Evolutionary conservation across 2,113 vertebrate species (phyloP).

Genomic region (human): DNA sequence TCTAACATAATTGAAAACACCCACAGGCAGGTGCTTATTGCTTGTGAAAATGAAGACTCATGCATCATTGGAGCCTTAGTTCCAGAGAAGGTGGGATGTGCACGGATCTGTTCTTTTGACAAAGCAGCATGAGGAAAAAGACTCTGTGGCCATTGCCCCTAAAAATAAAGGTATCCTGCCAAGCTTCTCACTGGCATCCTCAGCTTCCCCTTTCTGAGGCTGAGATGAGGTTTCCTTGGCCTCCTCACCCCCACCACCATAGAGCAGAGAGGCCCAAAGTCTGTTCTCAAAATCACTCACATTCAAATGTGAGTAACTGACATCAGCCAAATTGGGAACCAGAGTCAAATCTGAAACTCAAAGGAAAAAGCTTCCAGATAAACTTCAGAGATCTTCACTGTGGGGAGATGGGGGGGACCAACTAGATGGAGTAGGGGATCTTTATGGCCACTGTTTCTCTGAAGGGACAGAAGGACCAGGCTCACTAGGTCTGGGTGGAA

Average conservation of each 20-base stretch:
- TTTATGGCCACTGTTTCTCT: background rate
- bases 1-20: conserved; percentile 42
- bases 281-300: background rate
- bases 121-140: background rate
- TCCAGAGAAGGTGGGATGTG: conserved; percentile 49
- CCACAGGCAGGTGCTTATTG: conserved; percentile 38
- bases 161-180: background rate
- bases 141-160: background rate
- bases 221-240: background rate
- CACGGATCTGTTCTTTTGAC: background rate
- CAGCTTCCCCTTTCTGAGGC: background rate
- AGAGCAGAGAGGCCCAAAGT: background rate
- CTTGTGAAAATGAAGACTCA: background rate
- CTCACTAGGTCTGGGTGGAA: background rate
- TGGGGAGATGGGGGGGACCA: background rate
- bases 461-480: background rate
- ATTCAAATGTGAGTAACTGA: background rate
- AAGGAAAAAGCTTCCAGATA: background rate
- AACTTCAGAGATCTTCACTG: background rate
- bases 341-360: background rate
- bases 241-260: too few species aligned
- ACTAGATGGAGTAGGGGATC: fast-evolving
- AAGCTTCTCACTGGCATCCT: background rate
- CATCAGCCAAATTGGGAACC: background rate
- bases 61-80: background rate